phyloP scores from a whole-genome alignment of 2,113 vertebrate genomes.

The Sterna hirundo region DNA sequence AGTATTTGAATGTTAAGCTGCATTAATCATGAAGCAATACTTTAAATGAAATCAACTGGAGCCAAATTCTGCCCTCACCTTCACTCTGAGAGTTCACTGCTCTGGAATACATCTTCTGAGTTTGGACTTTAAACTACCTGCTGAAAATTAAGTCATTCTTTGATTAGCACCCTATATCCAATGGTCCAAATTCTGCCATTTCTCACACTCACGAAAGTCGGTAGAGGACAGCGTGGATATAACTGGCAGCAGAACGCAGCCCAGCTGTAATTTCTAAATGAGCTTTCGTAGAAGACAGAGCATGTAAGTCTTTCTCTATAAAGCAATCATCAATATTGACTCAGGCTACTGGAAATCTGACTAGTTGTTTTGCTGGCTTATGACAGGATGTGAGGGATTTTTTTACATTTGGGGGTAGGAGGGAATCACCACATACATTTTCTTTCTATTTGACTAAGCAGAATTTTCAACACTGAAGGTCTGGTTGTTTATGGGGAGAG shows the following conservation, averaged over 20 bases:
- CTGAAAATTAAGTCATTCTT: conserved; percentile 24
- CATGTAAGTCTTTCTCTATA: background rate
- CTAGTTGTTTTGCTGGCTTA: background rate
- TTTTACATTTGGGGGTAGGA: conserved; percentile 9
- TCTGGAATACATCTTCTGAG: conserved; percentile 24
- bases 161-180: background rate
- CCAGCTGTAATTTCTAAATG: conserved; percentile 2
- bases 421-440: background rate
- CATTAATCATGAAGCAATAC: conserved; percentile 14
- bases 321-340: conserved; percentile 30
- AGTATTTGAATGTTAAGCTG: conserved; percentile 31
- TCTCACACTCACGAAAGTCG: background rate
- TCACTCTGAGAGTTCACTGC: conserved; percentile 8
- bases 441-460: conserved; percentile 30
- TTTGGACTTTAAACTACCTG: conserved; percentile 18
- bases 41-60: conserved; percentile 29
- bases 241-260: conserved; percentile 15
- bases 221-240: background rate
- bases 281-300: conserved; percentile 13
- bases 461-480: background rate
- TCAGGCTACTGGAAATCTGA: conserved; percentile 57
- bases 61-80: conserved; percentile 26
- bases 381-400: background rate
- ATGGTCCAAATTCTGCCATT: conserved; percentile 27
- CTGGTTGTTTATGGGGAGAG: background rate